phyloP scores from a whole-genome alignment of 2,888 invertebrate genomes.

The Tridacna gigas region DNA sequence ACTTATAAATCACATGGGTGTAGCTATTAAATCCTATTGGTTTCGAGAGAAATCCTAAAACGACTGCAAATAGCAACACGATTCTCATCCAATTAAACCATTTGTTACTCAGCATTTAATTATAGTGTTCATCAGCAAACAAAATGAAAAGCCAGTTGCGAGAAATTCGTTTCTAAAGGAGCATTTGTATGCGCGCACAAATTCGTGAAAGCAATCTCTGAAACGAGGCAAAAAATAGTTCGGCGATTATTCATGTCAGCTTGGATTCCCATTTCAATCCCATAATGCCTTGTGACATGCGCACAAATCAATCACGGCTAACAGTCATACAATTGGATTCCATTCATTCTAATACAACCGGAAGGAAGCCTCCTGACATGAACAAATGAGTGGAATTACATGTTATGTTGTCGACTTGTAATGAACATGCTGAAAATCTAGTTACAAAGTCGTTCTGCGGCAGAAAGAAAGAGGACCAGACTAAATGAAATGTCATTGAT shows the following conservation, averaged over 20 bases:
- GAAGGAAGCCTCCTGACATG: slow-evolving; percentile 65
- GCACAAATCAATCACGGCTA: slow-evolving; percentile 57
- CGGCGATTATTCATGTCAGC: slow-evolving; percentile 38
- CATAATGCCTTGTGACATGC: slow-evolving; percentile 48
- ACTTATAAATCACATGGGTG: too few relatives aligned
- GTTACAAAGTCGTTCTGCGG: slow-evolving; percentile 41
- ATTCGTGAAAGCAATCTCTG: slow-evolving; percentile 23
- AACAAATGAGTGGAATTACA: slow-evolving; percentile 69
- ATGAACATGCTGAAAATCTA: slow-evolving; percentile 63
- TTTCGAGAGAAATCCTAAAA: not conserved
- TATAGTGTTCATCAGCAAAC: not conserved
- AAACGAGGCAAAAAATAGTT: slow-evolving; percentile 22
- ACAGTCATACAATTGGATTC: slow-evolving; percentile 61
- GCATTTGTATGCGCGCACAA: slow-evolving; percentile 15
- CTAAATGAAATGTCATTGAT: too few relatives aligned
- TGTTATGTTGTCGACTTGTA: slow-evolving; percentile 52
- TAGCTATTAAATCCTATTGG: too few relatives aligned
- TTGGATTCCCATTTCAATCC: slow-evolving; percentile 39
- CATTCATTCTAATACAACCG: slow-evolving; percentile 56
- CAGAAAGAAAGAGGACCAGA: not conserved
- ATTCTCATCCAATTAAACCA: not conserved
- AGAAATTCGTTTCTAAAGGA: slow-evolving; percentile 1
- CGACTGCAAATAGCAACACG: not conserved
- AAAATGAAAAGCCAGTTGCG: not conserved
- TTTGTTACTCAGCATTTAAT: not conserved